Percentiles rank a stretch among this genome's conserved stretches.
phyloP scores from a whole-genome alignment of 2,797 vertebrate genomes.

The Cyclopterus lumpus region DNA sequence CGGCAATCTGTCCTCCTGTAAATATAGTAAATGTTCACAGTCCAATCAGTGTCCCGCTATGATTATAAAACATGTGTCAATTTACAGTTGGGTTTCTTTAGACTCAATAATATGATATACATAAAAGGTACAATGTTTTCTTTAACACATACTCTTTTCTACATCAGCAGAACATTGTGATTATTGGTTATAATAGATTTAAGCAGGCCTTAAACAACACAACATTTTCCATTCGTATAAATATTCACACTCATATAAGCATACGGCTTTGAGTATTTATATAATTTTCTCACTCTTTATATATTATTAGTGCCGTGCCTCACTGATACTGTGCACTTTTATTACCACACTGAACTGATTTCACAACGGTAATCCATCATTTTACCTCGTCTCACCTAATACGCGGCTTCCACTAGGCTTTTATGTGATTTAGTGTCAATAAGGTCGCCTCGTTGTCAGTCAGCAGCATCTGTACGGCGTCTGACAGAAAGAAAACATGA shows the following conservation, averaged over 20 bases:
- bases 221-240: neutral
- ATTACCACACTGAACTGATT: neutral
- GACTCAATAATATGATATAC: too few relatives aligned
- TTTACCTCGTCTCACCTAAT: neutral
- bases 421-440: slow-evolving; percentile 6
- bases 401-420: neutral
- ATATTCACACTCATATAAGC: too few relatives aligned
- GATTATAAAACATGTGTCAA: too few relatives aligned
- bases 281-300: neutral
- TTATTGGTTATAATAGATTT: too few relatives aligned
- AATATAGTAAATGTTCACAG: neutral
- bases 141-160: too few relatives aligned
- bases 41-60: neutral
- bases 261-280: neutral
- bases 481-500: slow-evolving; percentile 1
- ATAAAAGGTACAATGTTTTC: too few relatives aligned
- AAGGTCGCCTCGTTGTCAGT: neutral
- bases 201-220: neutral
- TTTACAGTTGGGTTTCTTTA: neutral
- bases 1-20: neutral
- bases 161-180: too few relatives aligned
- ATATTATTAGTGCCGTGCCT: neutral
- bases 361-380: neutral
- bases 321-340: neutral
- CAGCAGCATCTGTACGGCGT: neutral